phyloP scores from a whole-genome alignment of 2,888 invertebrate species.

The Drosophila setosimentum region DNA sequence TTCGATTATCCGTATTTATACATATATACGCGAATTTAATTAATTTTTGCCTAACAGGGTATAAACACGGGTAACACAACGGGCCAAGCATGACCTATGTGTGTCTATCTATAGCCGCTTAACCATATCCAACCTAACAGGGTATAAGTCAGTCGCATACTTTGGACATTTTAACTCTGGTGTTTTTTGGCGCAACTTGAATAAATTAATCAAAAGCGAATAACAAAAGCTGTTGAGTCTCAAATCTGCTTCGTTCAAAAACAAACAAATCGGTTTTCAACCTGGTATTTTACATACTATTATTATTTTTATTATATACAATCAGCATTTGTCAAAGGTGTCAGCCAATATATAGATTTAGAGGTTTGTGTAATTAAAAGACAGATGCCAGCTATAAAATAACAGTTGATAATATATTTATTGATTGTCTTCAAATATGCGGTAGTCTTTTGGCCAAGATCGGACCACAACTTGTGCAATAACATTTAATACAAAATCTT shows the following conservation, averaged over 20 bases:
- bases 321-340: constrained; percentile 13
- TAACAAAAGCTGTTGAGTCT: not conserved
- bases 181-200: not conserved
- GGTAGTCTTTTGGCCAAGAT: constrained; percentile 27
- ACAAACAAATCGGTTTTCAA: constrained; percentile 1
- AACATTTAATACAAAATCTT: constrained; percentile 30
- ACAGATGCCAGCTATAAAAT: not conserved
- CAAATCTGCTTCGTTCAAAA: not conserved
- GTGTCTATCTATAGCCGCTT: no score
- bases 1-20: no score
- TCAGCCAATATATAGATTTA: constrained; percentile 1
- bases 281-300: not conserved
- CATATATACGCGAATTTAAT: not conserved
- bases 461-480: not conserved
- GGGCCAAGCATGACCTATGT: no score
- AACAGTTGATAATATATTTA: constrained; percentile 20
- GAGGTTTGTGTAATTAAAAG: not conserved
- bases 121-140: not conserved
- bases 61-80: no score
- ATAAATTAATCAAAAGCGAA: constrained; percentile 4
- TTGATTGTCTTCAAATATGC: constrained; percentile 18
- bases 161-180: not conserved
- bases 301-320: constrained; percentile 1
- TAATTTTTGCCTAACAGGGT: not conserved
- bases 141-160: not conserved